A percentile compares a stretch with the other conserved stretches of the same genome.
phyloP scores from a whole-genome alignment of 2,888 invertebrate genomes.

The Sussaba pulchella region DNA sequence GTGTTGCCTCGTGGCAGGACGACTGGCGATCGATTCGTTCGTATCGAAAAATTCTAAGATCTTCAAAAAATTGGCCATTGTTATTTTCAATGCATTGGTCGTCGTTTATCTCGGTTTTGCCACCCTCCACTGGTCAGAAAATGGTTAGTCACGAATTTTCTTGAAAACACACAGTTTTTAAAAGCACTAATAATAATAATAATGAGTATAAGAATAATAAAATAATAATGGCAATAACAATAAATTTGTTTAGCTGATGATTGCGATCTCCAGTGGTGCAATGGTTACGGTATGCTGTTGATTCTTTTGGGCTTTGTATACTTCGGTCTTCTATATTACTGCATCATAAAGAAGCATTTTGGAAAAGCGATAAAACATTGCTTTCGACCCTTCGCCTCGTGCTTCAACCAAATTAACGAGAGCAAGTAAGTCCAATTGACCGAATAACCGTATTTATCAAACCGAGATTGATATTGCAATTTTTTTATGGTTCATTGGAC shows the following conservation, averaged over 20 bases:
- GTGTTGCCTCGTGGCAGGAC: constrained; percentile 44
- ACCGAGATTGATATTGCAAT: no score
- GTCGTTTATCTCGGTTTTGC: constrained; percentile 77
- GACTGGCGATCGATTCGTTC: constrained; percentile 62
- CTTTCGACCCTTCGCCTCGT: constrained; percentile 61
- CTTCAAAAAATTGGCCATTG: constrained; percentile 63
- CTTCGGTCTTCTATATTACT: constrained; percentile 88
- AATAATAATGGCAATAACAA: constrained; percentile 10
- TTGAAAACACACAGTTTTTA: no score
- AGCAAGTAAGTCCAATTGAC: constrained; percentile 61
- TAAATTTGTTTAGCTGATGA: constrained; percentile 63
- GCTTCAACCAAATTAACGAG: constrained; percentile 44
- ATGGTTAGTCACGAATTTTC: constrained; percentile 69
- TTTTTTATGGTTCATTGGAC: neutral
- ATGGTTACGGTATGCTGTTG: constrained; percentile 90
- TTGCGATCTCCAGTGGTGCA: constrained; percentile 84
- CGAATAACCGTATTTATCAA: constrained; percentile 3
- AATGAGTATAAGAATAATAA: no score
- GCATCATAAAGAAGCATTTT: constrained; percentile 86
- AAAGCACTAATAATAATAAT: no score
- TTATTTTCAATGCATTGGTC: constrained; percentile 72
- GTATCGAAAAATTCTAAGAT: constrained; percentile 65
- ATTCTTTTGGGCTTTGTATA: constrained; percentile 87
- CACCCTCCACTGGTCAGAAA: constrained; percentile 75
- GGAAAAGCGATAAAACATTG: constrained; percentile 83